These are phyloP conservation scores for Luidia sarsii DNA, from an alignment of 53 echinoderm and acorn worm species.

Conservation along the genomic window DNA sequence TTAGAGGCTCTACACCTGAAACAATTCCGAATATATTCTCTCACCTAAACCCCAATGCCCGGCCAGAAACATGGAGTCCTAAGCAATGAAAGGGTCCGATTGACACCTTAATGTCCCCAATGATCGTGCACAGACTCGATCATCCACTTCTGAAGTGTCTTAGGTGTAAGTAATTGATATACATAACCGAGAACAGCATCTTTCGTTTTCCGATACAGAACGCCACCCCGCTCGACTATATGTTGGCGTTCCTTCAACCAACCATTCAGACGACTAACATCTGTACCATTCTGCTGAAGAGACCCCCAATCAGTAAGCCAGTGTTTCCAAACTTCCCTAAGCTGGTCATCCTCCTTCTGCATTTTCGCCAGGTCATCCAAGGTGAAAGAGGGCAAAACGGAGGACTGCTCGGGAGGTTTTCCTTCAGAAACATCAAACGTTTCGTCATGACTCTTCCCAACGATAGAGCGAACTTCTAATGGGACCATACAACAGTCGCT, in stretches of 20 bases:
- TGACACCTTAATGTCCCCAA: conserved; percentile 44
- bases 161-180: conserved; percentile 29
- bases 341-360: conserved; percentile 18
- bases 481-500: neutral
- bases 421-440: neutral
- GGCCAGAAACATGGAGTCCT: conserved; percentile 36
- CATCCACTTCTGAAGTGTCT: neutral
- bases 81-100: conserved; percentile 19
- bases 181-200: neutral
- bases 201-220: conserved; percentile 14
- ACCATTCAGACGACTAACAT: neutral
- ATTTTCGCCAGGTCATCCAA: conserved; percentile 4
- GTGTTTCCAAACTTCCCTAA: neutral
- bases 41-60: neutral
- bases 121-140: conserved; percentile 16
- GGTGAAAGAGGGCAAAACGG: conserved; percentile 39
- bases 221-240: conserved; percentile 9
- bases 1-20: conserved; percentile 42
- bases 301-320: neutral
- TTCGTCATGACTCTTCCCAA: neutral
- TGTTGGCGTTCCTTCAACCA: conserved; percentile 35
- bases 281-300: neutral
- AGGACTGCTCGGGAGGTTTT: neutral
- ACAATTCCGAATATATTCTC: conserved; percentile 11
- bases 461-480: neutral